Percentiles rank a stretch among this genome's conserved stretches.
These are phyloP conservation scores for Temnothorax longispinosus DNA, from an alignment of 1,140 invertebrate species.

Conservation along the genomic window DNA sequence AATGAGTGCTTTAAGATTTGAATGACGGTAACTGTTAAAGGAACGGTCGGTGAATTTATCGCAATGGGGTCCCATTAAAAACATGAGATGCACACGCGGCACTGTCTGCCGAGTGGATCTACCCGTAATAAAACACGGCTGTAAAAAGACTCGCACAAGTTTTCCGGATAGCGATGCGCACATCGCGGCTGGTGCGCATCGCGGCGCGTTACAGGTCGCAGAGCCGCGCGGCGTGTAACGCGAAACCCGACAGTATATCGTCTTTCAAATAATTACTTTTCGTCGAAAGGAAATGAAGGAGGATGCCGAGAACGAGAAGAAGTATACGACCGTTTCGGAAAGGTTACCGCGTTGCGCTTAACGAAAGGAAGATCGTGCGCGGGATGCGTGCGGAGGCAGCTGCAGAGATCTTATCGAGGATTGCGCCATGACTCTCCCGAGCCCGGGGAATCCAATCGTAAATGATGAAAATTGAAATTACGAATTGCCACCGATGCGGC, in stretches of 20 bases:
- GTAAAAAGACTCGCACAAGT: constrained; percentile 23
- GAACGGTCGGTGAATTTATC: constrained; percentile 14
- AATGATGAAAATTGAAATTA: constrained; percentile 57
- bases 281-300: constrained; percentile 59
- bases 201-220: neutral
- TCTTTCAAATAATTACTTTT: constrained; percentile 64
- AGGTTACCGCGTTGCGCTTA: constrained; percentile 3
- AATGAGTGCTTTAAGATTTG: constrained; percentile 5
- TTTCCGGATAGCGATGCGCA: constrained; percentile 11
- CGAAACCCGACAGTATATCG: constrained; percentile 45
- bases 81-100: neutral
- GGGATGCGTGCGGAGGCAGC: constrained; percentile 27
- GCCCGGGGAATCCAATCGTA: constrained; percentile 43
- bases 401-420: constrained; percentile 60
- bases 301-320: constrained; percentile 24
- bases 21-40: constrained; percentile 17
- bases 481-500: constrained; percentile 26
- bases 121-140: constrained; percentile 35
- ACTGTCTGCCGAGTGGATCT: neutral
- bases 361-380: constrained; percentile 59
- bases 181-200: neutral
- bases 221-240: constrained; percentile 38
- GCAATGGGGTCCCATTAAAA: constrained; percentile 10
- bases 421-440: neutral
- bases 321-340: constrained; percentile 35